These are phyloP conservation scores for Bombus turneri DNA, from an alignment of 1,140 invertebrate genomes.

Conservation along the genomic window DNA sequence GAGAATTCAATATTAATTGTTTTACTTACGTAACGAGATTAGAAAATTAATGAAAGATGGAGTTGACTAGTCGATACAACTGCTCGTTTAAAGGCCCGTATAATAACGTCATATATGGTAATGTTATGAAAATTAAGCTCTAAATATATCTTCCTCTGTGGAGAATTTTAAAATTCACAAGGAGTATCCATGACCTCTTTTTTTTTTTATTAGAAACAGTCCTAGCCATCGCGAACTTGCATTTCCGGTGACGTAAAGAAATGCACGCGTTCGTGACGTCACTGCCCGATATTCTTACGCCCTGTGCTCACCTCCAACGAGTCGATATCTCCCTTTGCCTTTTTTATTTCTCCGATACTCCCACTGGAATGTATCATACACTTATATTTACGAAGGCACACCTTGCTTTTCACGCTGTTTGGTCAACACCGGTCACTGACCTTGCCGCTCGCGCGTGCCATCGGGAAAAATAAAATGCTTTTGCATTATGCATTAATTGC, in stretches of 20 bases:
- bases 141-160: not conserved
- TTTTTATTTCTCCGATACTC: conserved; percentile 11
- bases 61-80: too few relatives aligned
- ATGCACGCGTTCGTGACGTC: conserved; percentile 24
- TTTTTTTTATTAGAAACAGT: not conserved
- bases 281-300: conserved; percentile 6
- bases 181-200: too few relatives aligned
- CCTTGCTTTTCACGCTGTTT: conserved; percentile 58
- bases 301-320: not conserved
- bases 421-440: conserved; percentile 72
- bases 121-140: not conserved
- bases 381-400: conserved; percentile 36
- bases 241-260: conserved; percentile 16
- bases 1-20: too few relatives aligned
- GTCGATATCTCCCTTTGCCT: not conserved
- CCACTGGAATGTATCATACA: conserved; percentile 32
- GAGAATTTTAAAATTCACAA: not conserved
- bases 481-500: conserved; percentile 10
- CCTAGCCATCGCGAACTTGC: not conserved
- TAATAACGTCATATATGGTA: too few relatives aligned
- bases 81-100: too few relatives aligned
- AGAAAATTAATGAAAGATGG: too few relatives aligned
- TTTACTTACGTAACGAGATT: too few relatives aligned
- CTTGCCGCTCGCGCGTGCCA: conserved; percentile 48
- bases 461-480: conserved; percentile 8